Percentiles rank a stretch among this genome's conserved stretches.
Evolutionary conservation across 2,888 invertebrate species (phyloP).

Genomic region (Acronicta aceris): DNA sequence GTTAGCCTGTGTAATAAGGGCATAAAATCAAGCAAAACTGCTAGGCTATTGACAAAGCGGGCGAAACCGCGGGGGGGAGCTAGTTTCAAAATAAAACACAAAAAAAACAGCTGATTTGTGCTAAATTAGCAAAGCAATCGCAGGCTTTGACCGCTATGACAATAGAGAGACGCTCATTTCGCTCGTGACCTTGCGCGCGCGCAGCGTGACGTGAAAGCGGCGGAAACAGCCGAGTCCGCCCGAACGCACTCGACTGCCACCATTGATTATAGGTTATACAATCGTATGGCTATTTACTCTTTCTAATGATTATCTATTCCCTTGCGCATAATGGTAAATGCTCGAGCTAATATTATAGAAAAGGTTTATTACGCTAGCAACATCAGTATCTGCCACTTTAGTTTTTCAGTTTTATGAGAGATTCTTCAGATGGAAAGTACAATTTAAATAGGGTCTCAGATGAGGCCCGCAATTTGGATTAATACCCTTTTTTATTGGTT

Average conservation of each 20-base stretch:
- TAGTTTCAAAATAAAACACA: neutral
- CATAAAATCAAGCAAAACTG: no score
- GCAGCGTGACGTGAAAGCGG: slow-evolving; percentile 64
- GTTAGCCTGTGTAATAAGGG: no score
- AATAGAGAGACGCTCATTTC: slow-evolving; percentile 50
- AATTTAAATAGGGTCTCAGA: no score
- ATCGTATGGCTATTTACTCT: slow-evolving; percentile 28
- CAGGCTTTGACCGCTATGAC: slow-evolving; percentile 40
- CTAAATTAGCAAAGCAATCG: neutral
- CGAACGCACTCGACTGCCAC: slow-evolving; percentile 44
- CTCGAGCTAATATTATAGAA: neutral
- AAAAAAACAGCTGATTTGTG: slow-evolving; percentile 9
- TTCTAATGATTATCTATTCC: slow-evolving; percentile 20
- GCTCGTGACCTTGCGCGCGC: slow-evolving; percentile 59
- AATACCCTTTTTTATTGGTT: no score
- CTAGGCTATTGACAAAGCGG: no score
- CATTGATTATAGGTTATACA: slow-evolving; percentile 46
- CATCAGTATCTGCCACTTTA: no score
- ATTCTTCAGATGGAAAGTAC: no score
- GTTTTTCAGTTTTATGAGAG: no score
- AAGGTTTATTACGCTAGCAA: neutral
- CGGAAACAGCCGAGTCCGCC: slow-evolving; percentile 50
- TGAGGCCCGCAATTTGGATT: no score
- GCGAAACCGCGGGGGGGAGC: no score
- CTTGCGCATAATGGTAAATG: slow-evolving; percentile 1